phyloP scores from a whole-genome alignment of 2,888 invertebrate species.

The Ceraclea dissimilis region DNA sequence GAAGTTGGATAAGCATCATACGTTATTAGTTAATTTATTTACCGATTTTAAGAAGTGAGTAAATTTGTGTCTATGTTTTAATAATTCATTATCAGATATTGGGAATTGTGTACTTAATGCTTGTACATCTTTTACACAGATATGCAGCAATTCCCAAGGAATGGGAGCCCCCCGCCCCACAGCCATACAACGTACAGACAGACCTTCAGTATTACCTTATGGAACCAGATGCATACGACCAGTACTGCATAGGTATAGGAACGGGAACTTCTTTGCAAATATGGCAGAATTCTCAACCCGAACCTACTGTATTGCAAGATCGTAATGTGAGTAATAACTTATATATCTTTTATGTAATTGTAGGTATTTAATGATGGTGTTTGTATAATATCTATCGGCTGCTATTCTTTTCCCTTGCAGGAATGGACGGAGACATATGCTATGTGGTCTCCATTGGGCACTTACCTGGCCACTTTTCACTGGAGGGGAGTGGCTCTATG shows the following conservation, averaged over 20 bases:
- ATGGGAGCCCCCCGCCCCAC: slow-evolving; percentile 86
- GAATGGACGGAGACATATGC: slow-evolving; percentile 95
- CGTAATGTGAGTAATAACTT: slow-evolving; percentile 59
- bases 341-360: no score
- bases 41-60: slow-evolving; percentile 90
- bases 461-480: slow-evolving; percentile 94
- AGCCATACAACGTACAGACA: slow-evolving; percentile 84
- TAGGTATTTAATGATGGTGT: no score
- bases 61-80: no score
- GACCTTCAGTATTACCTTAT: slow-evolving; percentile 89
- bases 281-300: slow-evolving; percentile 85
- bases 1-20: slow-evolving; percentile 93
- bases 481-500: slow-evolving; percentile 92
- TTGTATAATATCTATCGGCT: no score
- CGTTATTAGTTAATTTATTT: slow-evolving; percentile 88
- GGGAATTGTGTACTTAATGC: neutral
- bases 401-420: slow-evolving; percentile 39
- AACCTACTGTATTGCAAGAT: slow-evolving; percentile 74
- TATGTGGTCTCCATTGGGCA: slow-evolving; percentile 96
- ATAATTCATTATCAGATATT: neutral
- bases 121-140: slow-evolving; percentile 36
- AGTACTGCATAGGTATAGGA: slow-evolving; percentile 84
- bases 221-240: slow-evolving; percentile 94
- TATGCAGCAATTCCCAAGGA: slow-evolving; percentile 84
- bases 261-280: slow-evolving; percentile 75